A percentile compares a stretch with the other conserved stretches of the same genome.
Conservation (phyloP, 2,888 invertebrate genomes). For the Apoda limacodes region DNA sequence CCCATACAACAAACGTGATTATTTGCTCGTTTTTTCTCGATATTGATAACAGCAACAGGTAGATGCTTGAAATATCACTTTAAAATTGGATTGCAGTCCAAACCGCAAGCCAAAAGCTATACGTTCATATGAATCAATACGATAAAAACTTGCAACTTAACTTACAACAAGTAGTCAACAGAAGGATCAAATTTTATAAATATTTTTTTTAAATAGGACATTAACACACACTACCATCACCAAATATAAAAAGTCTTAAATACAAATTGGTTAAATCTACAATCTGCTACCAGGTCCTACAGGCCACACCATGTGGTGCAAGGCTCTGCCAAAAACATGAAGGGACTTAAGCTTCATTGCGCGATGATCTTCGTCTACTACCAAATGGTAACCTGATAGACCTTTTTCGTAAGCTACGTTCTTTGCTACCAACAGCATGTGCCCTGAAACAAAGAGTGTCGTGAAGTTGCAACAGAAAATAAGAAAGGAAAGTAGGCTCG, state of each 20-base stretch:
- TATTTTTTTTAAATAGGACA: too few species aligned
- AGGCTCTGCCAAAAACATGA: conserved; percentile 41
- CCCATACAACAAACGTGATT: too few species aligned
- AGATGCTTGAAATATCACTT: too few species aligned
- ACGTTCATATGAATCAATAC: too few species aligned
- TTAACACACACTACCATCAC: too few species aligned
- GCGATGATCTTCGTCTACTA: conserved; percentile 36
- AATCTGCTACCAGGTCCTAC: conserved; percentile 35
- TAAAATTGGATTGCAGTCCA: too few species aligned
- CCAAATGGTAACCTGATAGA: conserved; percentile 52
- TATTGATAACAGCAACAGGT: too few species aligned
- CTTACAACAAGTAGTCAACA: too few species aligned
- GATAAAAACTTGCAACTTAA: too few species aligned
- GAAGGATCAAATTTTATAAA: too few species aligned
- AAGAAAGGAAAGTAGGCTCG: not conserved
- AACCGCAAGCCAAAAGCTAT: too few species aligned
- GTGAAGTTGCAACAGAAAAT: not conserved
- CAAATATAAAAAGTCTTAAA: not conserved
- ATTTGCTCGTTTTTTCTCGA: too few species aligned
- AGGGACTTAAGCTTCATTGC: conserved; percentile 28
- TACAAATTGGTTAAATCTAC: conserved; percentile 12
- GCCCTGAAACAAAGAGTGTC: conserved; percentile 72
- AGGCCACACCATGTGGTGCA: conserved; percentile 49
- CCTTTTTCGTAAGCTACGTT: conserved; percentile 80
- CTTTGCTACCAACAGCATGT: conserved; percentile 83